Conservation (phyloP, 2,888 invertebrate species). For the Polyommatus icarus region DNA sequence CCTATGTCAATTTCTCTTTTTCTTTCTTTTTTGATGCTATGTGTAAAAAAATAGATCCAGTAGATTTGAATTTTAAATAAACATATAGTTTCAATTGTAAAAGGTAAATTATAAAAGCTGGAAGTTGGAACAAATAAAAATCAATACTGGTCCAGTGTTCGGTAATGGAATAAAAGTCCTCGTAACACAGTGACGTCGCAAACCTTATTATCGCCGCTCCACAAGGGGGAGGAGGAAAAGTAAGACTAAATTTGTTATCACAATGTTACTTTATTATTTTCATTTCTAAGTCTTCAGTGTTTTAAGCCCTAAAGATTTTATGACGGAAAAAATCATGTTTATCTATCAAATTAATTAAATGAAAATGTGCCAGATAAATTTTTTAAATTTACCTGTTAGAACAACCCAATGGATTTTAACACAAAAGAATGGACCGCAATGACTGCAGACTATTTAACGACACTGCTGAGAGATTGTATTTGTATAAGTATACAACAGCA, state of each 20-base stretch:
- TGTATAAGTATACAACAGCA: no score
- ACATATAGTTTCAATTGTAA: no score
- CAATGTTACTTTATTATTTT: neutral
- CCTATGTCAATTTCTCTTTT: no score
- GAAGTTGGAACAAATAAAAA: slow-evolving; percentile 19
- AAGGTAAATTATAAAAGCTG: neutral
- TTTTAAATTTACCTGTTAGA: no score
- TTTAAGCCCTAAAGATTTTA: neutral
- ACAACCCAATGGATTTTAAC: neutral
- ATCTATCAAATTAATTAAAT: no score
- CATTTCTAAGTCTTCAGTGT: neutral
- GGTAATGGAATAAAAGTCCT: slow-evolving; percentile 46
- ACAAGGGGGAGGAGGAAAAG: slow-evolving; percentile 38
- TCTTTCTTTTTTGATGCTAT: no score
- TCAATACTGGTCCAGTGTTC: slow-evolving; percentile 32
- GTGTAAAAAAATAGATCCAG: no score
- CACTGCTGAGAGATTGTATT: no score
- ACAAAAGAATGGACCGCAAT: neutral
- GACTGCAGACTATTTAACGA: neutral
- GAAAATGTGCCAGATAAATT: no score
- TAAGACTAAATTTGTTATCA: slow-evolving; percentile 9
- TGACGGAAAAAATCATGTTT: no score
- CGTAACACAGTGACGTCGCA: slow-evolving; percentile 52
- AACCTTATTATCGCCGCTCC: slow-evolving; percentile 51
- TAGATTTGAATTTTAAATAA: no score